Conservation (phyloP, 2,888 invertebrate species). For the Sarcophaga variegata region DNA sequence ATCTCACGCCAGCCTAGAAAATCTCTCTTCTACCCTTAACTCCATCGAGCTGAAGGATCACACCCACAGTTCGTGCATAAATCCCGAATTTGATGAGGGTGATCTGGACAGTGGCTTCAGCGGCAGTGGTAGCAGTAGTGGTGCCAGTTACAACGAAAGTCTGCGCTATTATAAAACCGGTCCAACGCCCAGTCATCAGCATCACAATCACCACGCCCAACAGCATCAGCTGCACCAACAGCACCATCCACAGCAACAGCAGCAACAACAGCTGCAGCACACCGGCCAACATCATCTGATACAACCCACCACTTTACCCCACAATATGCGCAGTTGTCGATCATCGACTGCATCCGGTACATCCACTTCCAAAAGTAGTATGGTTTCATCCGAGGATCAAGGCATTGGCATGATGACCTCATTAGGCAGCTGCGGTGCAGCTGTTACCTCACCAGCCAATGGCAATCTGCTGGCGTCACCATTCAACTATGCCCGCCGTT, state of each 20-base stretch:
- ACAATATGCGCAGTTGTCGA: constrained; percentile 80
- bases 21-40: constrained; percentile 80
- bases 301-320: constrained; percentile 78
- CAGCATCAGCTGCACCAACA: constrained; percentile 67
- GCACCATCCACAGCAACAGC: constrained; percentile 58
- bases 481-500: constrained; percentile 79
- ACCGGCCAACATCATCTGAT: constrained; percentile 60
- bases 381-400: constrained; percentile 81
- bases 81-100: constrained; percentile 81
- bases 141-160: constrained; percentile 91
- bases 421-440: constrained; percentile 67
- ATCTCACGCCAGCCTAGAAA: constrained; percentile 80
- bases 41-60: constrained; percentile 82
- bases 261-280: constrained; percentile 67
- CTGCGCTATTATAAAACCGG: constrained; percentile 83
- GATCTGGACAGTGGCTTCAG: constrained; percentile 91
- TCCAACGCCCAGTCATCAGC: constrained; percentile 67
- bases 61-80: constrained; percentile 79
- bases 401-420: constrained; percentile 78
- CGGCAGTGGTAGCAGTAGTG: constrained; percentile 87
- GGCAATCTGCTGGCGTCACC: constrained; percentile 75
- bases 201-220: constrained; percentile 55
- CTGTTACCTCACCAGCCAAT: constrained; percentile 57
- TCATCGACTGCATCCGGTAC: constrained; percentile 81
- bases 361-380: constrained; percentile 81